Percentiles rank a stretch among this genome's conserved stretches.
These are phyloP conservation scores for Cynopterus brachyotis DNA, from an alignment of 2,113 vertebrate genomes.

Conservation along the genomic window DNA sequence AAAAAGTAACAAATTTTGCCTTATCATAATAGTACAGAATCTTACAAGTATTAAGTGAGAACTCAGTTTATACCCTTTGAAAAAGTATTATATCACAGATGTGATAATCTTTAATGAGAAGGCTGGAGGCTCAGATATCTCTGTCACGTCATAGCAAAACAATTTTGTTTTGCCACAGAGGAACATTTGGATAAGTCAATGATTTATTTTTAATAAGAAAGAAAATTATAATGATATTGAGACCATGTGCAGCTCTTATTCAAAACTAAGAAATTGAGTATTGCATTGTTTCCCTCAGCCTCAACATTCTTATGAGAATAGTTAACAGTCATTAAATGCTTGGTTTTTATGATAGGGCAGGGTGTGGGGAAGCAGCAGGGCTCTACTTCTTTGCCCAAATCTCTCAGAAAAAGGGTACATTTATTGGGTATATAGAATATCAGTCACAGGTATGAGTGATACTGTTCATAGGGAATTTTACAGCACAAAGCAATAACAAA, in stretches of 20 bases:
- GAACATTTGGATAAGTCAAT: background rate
- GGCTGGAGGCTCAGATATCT: background rate
- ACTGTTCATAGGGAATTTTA: background rate
- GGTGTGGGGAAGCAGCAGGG: background rate
- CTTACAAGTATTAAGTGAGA: background rate
- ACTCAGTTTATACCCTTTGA: background rate
- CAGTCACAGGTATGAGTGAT: background rate
- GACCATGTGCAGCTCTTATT: background rate
- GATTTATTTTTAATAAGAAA: conserved; percentile 8
- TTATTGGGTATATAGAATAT: background rate
- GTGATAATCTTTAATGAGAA: background rate
- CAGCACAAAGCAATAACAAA: background rate
- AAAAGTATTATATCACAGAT: background rate
- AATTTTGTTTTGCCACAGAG: background rate
- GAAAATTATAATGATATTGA: background rate
- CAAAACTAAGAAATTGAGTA: conserved; percentile 5
- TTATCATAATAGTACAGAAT: background rate
- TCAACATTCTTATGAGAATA: background rate
- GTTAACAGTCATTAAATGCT: background rate
- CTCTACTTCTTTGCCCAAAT: background rate
- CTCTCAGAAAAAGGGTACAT: conserved; percentile 30
- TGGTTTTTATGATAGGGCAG: background rate
- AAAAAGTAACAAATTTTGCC: background rate
- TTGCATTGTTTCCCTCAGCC: background rate
- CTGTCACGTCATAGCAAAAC: background rate